Base-by-base conservation (phyloP, 23 tunicate species). In the Styela plicata region DNA sequence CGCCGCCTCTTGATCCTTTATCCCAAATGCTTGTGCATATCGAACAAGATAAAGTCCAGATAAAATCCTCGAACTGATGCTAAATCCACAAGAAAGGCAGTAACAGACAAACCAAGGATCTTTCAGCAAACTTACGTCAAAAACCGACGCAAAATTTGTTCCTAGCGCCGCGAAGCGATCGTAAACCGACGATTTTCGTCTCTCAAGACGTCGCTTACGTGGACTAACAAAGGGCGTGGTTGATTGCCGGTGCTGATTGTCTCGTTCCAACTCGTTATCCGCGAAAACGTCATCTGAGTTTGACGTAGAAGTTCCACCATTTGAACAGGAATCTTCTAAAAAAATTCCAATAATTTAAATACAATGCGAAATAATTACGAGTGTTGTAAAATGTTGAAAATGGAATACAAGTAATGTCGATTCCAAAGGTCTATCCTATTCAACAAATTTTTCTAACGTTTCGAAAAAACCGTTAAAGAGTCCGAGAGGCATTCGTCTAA, bases 1-100 rank as follows among this genome's bases (percentile, higher is more conserved):
- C n/a, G 81, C 81, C 7, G 81, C 64, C 22, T 76, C 33, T 24
- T 52, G 29, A 44, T 76, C 81, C 17, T 23, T 36, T 74, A 76
- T 36, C n/a, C 81, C 81, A 53, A 76, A 28, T 0, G 33, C 36
- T 44, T 76, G 81, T 33, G 81, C 64, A 29, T 76, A 76, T 5
- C 81, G 81, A 0, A 76, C 81, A 7, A 76, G 64, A 44, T 76
- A 76, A 52, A 76, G 81, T 7, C 81, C 81, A n/a, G 81, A 76
- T 27, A 76, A 29, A 53, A 76, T 0, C 30, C 81, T 76, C 0
- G 81, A 52, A 76, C 81, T 31, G 0, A 76, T 53, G 17, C 81
- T 44, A 26, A 76, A 44, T 1, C 81, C 81, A 31, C 81, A 76
- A 10, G 81, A 76, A 0, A 76, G 36, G 30, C 81, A 76, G 31